Percentiles rank a stretch among this genome's conserved stretches.
These are phyloP conservation scores for Gasterosteus nipponicus DNA, from an alignment of 2,113 vertebrate genomes.

Conservation along the genomic window DNA sequence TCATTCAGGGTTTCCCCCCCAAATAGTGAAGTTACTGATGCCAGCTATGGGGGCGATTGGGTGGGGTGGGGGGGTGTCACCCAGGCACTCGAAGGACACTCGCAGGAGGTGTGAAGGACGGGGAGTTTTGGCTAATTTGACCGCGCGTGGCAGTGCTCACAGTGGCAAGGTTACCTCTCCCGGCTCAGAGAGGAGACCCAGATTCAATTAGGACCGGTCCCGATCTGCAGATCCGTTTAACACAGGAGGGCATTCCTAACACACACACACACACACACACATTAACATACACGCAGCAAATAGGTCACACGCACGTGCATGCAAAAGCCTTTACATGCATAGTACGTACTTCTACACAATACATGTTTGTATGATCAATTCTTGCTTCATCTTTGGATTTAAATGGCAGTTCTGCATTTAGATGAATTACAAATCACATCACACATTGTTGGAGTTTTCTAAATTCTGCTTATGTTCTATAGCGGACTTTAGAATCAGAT, in stretches of 20 bases:
- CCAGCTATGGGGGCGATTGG: neutral
- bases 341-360: neutral
- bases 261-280: neutral
- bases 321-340: neutral
- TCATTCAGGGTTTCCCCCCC: neutral
- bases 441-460: neutral
- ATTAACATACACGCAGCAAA: neutral
- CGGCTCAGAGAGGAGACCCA: conserved; percentile 83
- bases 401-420: neutral
- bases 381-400: neutral
- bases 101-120: conserved; percentile 66
- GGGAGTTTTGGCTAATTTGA: conserved; percentile 84
- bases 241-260: conserved; percentile 42
- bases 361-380: neutral
- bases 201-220: conserved; percentile 91
- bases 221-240: conserved; percentile 93
- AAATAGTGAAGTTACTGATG: neutral
- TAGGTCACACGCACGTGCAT: conserved; percentile 14
- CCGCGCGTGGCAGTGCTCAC: conserved; percentile 58
- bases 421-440: neutral
- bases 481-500: conserved; percentile 5
- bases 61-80: conserved; percentile 51
- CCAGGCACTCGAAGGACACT: conserved; percentile 88
- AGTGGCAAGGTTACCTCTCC: conserved; percentile 90
- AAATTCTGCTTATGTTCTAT: neutral